These are phyloP conservation scores for Lasioglossum lativentre DNA, from an alignment of 2,888 invertebrate genomes.

Conservation along the genomic window DNA sequence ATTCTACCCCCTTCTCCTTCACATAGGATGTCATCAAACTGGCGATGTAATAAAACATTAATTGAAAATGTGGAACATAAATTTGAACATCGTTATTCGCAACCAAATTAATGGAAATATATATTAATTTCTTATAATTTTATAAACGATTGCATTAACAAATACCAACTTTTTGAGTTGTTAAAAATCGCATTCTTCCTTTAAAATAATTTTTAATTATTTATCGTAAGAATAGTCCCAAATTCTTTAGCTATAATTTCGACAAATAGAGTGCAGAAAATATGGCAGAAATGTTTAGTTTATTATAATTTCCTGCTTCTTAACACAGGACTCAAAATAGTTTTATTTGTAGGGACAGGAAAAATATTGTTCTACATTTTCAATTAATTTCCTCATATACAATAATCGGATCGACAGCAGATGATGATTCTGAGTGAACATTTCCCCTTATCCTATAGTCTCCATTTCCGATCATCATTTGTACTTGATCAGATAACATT, in stretches of 20 bases:
- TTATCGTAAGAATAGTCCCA: background rate
- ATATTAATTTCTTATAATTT: background rate
- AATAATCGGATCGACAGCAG: background rate
- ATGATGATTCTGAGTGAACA: background rate
- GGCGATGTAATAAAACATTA: background rate
- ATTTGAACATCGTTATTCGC: background rate
- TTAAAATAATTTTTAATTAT: background rate
- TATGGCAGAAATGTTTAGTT: background rate
- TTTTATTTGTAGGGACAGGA: background rate
- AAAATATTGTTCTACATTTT: constrained; percentile 8
- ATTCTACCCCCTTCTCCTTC: background rate
- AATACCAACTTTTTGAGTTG: background rate
- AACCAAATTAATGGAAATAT: background rate
- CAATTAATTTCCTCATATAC: background rate
- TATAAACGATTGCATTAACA: background rate
- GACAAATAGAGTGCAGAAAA: background rate
- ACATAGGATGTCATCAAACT: background rate
- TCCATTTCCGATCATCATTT: constrained; percentile 3
- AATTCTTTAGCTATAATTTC: background rate
- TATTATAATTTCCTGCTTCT: background rate
- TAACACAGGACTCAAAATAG: background rate
- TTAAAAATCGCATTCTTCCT: background rate
- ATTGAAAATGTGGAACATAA: background rate
- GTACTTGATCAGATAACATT: constrained; percentile 3
- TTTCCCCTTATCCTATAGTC: background rate